Base-by-base conservation (phyloP, 1,140 invertebrate species). In the Oscheius sp. region DNA sequence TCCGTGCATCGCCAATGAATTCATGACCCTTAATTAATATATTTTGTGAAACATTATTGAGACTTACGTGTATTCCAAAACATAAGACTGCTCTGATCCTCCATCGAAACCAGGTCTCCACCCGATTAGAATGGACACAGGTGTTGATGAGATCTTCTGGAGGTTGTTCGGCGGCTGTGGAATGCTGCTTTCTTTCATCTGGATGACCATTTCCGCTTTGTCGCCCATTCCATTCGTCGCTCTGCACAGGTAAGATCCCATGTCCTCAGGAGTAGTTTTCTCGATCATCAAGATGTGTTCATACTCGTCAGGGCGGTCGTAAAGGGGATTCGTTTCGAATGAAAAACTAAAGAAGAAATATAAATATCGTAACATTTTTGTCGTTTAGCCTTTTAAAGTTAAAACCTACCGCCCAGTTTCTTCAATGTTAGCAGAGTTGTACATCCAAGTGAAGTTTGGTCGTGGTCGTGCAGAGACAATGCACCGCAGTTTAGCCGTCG, bases 101-200 rank as follows among this genome's bases (percentile, higher is more conserved):
- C 72, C 72, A 62, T 74, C 66, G 52, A 74, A 74, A 32, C 65
- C 49, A 26, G 72, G 72, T 35, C 68, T 55, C 72, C 72, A 74
- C 28, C 63, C 64, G 0, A 74, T 13, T 20, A 68, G 26, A 20
- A 74, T 15, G 34, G 64, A 74, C 35, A 32, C 55, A 28, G 72
- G 65, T 1, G 64, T 68, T 3, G 63, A 52, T 13, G 72, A 61
- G 0, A 74, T 28, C 58, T 68, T 67, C 28, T 74, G 64, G 1
- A 74, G 65, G 23, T 68, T 52, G 10, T 59, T n/a, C 7, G 72
- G 55, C n/a, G 59, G 49, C 23, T 46, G 28, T 3, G 72, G 72
- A 31, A 55, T n/a, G 15, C 69, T 65, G 3, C 59, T 62, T 29
- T 46, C 55, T n/a, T 69, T 61, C 15, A 74, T n/a, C 29, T 67